These are phyloP conservation scores for Phrixothrix hirtus DNA, from an alignment of 2,888 invertebrate genomes.

Conservation along the genomic window DNA sequence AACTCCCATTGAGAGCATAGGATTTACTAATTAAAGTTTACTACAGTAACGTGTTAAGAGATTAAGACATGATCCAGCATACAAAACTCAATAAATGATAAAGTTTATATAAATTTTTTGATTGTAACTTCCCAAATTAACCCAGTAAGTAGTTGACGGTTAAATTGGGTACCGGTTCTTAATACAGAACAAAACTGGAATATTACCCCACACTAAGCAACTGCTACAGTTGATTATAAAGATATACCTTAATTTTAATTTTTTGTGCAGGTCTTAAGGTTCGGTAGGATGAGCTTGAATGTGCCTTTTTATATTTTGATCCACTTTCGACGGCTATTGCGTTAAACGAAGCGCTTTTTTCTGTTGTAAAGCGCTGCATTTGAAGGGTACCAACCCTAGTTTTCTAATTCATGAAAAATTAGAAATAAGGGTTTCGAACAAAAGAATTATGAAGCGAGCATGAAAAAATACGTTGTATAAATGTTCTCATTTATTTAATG, in stretches of 20 bases:
- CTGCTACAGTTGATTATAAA: slow-evolving; percentile 43
- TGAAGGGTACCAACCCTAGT: slow-evolving; percentile 13
- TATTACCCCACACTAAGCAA: slow-evolving; percentile 35
- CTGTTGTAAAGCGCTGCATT: slow-evolving; percentile 11
- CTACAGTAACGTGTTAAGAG: too few species aligned
- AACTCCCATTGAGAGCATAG: too few species aligned
- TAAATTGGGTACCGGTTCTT: slow-evolving; percentile 23
- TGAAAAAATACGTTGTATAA: slow-evolving; percentile 21
- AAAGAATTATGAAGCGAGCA: slow-evolving; percentile 18
- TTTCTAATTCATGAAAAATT: slow-evolving; percentile 28
- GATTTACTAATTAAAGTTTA: too few species aligned
- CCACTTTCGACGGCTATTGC: slow-evolving; percentile 24
- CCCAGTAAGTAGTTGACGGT: slow-evolving; percentile 8
- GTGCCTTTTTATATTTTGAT: slow-evolving; percentile 28
- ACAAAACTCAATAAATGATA: background rate
- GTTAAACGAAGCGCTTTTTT: slow-evolving; percentile 18
- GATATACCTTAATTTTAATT: slow-evolving; percentile 42
- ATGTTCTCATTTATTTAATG: slow-evolving; percentile 18
- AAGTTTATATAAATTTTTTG: background rate
- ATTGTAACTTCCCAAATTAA: background rate
- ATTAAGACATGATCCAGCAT: too few species aligned
- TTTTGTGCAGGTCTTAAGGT: slow-evolving; percentile 27
- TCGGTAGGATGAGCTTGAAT: slow-evolving; percentile 40
- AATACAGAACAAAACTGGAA: slow-evolving; percentile 30
- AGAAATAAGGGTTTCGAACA: slow-evolving; percentile 24